phyloP scores from a whole-genome alignment of 2,113 vertebrate species.

The Pterocles orientalis region DNA sequence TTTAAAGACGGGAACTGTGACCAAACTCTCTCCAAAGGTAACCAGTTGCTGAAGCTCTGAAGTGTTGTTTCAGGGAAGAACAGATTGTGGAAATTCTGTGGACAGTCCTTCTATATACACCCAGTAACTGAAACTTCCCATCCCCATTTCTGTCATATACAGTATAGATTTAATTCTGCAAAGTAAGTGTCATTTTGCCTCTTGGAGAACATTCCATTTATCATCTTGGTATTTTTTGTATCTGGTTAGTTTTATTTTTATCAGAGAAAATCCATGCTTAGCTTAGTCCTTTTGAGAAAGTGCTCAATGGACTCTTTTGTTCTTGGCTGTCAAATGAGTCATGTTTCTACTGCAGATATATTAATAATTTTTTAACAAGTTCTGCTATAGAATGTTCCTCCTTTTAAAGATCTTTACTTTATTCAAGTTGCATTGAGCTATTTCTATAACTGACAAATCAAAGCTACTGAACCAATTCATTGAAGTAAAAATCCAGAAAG shows the following conservation, averaged over 20 bases:
- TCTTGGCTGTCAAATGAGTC: neutral
- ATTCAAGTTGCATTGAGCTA: neutral
- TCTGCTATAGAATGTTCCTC: neutral
- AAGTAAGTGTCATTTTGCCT: neutral
- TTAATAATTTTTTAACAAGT: neutral
- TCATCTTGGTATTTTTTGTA: neutral
- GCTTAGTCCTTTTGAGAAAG: neutral
- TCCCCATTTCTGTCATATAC: neutral
- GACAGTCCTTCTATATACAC: neutral
- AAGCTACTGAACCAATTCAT: neutral
- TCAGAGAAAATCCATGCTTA: neutral
- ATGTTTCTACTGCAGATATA: neutral
- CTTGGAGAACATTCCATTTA: neutral
- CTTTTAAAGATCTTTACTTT: neutral
- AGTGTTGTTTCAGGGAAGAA: neutral
- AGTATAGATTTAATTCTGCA: neutral
- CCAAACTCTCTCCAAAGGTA: neutral
- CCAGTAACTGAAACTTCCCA: neutral
- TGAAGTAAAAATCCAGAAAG: neutral
- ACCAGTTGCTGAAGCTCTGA: neutral
- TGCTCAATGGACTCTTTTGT: neutral
- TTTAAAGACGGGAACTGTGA: neutral
- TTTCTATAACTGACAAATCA: neutral
- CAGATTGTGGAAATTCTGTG: neutral
- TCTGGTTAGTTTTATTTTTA: neutral